A percentile compares a stretch with the other conserved stretches of the same genome.
phyloP scores from a whole-genome alignment of 1,140 invertebrate species.

The Bactericera cockerelli region DNA sequence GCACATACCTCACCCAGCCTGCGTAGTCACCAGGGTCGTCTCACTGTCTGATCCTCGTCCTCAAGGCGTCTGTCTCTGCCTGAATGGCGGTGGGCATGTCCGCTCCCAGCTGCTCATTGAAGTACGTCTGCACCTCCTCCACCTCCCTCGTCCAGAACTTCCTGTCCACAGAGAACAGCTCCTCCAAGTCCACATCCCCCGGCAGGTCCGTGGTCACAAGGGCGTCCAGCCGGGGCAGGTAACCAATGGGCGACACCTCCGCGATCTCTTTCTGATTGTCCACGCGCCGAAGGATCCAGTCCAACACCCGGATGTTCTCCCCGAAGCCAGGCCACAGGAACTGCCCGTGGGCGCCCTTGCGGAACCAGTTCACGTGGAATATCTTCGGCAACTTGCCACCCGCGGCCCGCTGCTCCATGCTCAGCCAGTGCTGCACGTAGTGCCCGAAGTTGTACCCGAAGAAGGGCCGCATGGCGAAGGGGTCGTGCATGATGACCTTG shows the following conservation, averaged over 20 bases:
- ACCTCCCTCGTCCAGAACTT: conserved; percentile 88
- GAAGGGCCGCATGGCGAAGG: conserved; percentile 98
- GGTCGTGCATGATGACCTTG: conserved; percentile 95
- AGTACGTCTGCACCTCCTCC: conserved; percentile 69
- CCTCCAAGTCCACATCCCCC: conserved; percentile 50
- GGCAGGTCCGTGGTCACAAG: conserved; percentile 56
- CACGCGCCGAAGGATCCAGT: conserved; percentile 80
- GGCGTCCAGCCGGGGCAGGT: conserved; percentile 44
- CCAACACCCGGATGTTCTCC: conserved; percentile 85
- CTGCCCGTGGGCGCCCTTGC: conserved; percentile 59
- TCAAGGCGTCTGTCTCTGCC: conserved; percentile 55
- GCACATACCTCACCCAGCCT: too few relatives aligned
- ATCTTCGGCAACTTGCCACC: conserved; percentile 65
- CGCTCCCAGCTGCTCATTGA: conserved; percentile 73
- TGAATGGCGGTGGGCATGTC: conserved; percentile 69
- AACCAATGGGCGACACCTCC: conserved; percentile 54
- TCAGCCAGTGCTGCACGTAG: conserved; percentile 90
- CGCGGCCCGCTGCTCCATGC: conserved; percentile 49
- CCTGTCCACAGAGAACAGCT: conserved; percentile 73
- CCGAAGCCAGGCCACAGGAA: conserved; percentile 98
- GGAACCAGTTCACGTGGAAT: conserved; percentile 98
- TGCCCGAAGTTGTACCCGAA: conserved; percentile 98
- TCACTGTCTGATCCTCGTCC: conserved; percentile 37
- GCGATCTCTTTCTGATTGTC: conserved; percentile 51
- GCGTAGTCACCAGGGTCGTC: too few relatives aligned